A percentile compares a stretch with the other conserved stretches of the same genome.
These are phyloP conservation scores for Osmoderma eremita DNA, from an alignment of 2,888 invertebrate genomes.

Conservation along the genomic window DNA sequence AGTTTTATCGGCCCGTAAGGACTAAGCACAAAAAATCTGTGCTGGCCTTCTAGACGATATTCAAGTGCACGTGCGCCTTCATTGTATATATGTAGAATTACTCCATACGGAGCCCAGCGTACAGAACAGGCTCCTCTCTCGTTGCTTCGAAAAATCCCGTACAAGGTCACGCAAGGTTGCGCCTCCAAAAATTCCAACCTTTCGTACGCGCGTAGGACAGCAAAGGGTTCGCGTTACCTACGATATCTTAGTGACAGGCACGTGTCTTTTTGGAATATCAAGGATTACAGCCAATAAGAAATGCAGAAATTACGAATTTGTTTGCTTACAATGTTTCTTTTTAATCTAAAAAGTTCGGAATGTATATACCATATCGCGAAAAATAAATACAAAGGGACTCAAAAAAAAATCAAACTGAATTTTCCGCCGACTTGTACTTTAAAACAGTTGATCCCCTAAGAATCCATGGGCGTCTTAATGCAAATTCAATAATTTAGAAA, in stretches of 20 bases:
- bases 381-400: no score
- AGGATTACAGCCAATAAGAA: neutral
- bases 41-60: no score
- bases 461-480: no score
- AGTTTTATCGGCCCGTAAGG: no score
- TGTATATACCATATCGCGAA: no score
- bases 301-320: constrained; percentile 26
- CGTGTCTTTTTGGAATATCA: neutral
- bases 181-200: constrained; percentile 39
- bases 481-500: no score
- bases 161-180: constrained; percentile 43
- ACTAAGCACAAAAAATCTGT: no score
- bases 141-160: constrained; percentile 37
- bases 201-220: neutral
- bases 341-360: no score
- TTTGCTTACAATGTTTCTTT: no score
- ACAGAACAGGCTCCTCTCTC: neutral
- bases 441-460: no score
- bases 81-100: neutral
- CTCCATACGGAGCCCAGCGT: neutral
- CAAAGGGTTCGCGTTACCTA: constrained; percentile 20
- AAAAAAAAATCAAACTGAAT: no score
- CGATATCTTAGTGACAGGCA: neutral
- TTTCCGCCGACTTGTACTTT: no score
- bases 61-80: neutral